Evolutionary conservation across 2,113 vertebrate species (phyloP), one percentile per base, ranked within the genome.

Genomic region (Tautogolabrus adspersus): DNA sequence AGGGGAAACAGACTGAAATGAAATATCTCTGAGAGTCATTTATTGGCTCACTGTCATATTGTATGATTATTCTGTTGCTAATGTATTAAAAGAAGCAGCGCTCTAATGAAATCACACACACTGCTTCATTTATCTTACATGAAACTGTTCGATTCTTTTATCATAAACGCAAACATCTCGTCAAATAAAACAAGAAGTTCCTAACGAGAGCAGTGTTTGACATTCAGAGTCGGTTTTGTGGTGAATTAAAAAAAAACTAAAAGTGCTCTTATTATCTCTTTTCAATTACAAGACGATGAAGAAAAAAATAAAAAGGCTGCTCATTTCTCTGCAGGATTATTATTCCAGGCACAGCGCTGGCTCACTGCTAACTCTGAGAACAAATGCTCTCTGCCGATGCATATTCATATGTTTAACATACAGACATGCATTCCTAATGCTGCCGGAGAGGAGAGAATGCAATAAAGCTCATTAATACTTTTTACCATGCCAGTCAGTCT

Each of bases 321-420:
- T 81, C 58, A 78, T 87, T 89, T 76, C 71, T 67, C 60, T 10
- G 64, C 34, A 44, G 18, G 75, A 83, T 94, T 93, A 91, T 91
- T 91, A 94, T 94, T 94, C 93, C 56, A 86, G 85, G 92, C 94
- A 95, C 93, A 94, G 10, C 75, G 11, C 79, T 72, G 80, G 84
- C 87, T 88, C 84, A 61, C 87, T 63, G 75, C 84, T 87, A 88
- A 93, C 90, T 92, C 92, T 86, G 88, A 92, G 86, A 91, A 90
- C 88, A 90, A 89, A 89, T 87, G 89, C 90, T 90, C 77, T 89
- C 82, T 85, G 85, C 64, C 79, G 84, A 93, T 95, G 93, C 92
- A 95, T 95, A 95, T 95, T 95, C 92, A 95, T 95, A 90, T 94
- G 94, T 94, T 94, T 94, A 93, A 94, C 90, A 81, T 94, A 93